Evolutionary conservation across 2,797 vertebrate genomes (phyloP), one percentile per base, ranked within the genome.

Genomic region (Poliocrania exsul): DNA sequence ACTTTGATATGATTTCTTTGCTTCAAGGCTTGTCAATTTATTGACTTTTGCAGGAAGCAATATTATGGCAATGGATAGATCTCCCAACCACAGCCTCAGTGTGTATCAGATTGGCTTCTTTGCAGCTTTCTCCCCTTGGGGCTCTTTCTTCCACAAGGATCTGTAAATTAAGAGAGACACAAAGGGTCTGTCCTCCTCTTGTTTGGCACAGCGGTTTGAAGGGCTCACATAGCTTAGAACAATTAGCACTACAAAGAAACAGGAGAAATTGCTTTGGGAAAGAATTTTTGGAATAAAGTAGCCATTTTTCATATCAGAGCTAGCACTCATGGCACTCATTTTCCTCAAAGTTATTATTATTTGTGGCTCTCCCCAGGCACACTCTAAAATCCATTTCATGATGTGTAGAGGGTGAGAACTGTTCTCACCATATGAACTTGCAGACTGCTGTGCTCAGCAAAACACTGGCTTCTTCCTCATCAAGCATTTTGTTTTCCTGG

Each of bases 371-470:
- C 40, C 35, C 14, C 31, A 65, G 29, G 26, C 42, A 51, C n/a
- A 31, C 40, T 85, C 38, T 75, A 70, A 95, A 94, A 84, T 86
- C 42, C 40, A 53, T 95, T 90, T 95, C 53, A 24, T 8, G 2
- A 25, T 35, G 35, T 70, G 29, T 49, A 82, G 75, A 51, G 3
- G 6, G 81, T 81, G 81, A 90, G 62, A 91, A 64, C 62, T 80
- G 28, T 42, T 93, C 49, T 54, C 42, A 53, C 49, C 21, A 13
- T 19, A 23, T 53, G n/a, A 50, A 51, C 53, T 66, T 95, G 31
- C 35, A 66, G 53, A 26, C 42, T 87, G 20, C 83, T 86, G 60
- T 60, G 72, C 81, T 96, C 75, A 89, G 71, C 81, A 79, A 70
- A 92, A 75, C 17, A 29, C 8, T 50, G 62, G 6, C 58, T 90